These are phyloP conservation scores for Conus canariensis DNA, from an alignment of 2,888 invertebrate genomes.

Conservation along the genomic window DNA sequence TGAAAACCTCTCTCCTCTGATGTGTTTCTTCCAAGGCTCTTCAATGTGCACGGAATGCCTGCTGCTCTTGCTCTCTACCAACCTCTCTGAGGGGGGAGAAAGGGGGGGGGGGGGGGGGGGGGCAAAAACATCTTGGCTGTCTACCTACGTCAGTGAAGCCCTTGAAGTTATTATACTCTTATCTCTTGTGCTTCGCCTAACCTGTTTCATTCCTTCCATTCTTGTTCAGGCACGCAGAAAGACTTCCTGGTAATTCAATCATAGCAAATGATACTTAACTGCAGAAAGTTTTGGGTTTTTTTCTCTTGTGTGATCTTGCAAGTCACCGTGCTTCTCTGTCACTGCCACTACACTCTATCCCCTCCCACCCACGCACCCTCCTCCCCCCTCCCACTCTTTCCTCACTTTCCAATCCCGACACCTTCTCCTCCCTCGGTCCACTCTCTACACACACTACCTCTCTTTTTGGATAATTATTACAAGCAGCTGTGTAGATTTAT, in stretches of 20 bases:
- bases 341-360: too few relatives aligned
- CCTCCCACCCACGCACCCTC: neutral
- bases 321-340: neutral
- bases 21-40: neutral
- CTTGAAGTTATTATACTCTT: neutral
- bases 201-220: neutral
- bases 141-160: constrained; percentile 16
- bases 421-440: too few relatives aligned
- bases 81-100: neutral
- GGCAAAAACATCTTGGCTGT: constrained; percentile 2
- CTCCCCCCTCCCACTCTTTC: neutral
- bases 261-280: constrained; percentile 1
- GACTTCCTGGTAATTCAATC: constrained; percentile 7
- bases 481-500: neutral
- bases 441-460: too few relatives aligned
- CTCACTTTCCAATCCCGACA: too few relatives aligned
- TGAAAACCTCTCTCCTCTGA: neutral
- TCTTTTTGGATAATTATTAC: neutral
- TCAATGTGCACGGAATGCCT: neutral
- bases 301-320: neutral
- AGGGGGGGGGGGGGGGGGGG: neutral
- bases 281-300: neutral
- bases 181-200: neutral
- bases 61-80: neutral
- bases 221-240: neutral